Conservation (phyloP, 2,113 vertebrate genomes). For the Clinocottus analis region DNA sequence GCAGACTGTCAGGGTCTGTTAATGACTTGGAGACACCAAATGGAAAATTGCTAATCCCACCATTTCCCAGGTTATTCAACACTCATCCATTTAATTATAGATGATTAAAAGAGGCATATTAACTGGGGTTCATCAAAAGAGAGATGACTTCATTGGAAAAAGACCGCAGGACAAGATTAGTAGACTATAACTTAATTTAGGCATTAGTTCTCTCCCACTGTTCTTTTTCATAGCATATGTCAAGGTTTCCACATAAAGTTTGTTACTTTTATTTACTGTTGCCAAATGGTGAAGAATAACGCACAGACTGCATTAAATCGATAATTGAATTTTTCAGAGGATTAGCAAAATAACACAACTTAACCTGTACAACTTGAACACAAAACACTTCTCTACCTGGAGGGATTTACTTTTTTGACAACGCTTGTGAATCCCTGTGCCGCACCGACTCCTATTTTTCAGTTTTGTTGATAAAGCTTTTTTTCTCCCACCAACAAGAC, state of each 20-base stretch:
- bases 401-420: background rate
- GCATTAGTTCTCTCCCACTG: slow-evolving; percentile 10
- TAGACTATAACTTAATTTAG: slow-evolving; percentile 23
- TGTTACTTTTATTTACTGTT: background rate
- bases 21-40: slow-evolving; percentile 25
- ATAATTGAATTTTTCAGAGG: background rate
- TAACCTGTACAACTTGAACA: background rate
- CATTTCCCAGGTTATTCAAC: slow-evolving; percentile 44
- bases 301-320: background rate
- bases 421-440: background rate
- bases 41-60: slow-evolving; percentile 45
- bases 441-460: too few species aligned
- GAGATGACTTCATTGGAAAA: slow-evolving; percentile 55
- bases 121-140: slow-evolving; percentile 33
- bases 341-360: background rate
- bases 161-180: slow-evolving; percentile 44
- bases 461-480: background rate
- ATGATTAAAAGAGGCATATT: slow-evolving; percentile 54
- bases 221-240: background rate
- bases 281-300: background rate
- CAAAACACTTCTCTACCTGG: background rate
- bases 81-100: slow-evolving; percentile 36
- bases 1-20: slow-evolving; percentile 10
- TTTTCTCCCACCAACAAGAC: background rate
- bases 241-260: too few species aligned